These are phyloP conservation scores for Epinotia bilunana DNA, from an alignment of 2,888 invertebrate species.

Conservation along the genomic window DNA sequence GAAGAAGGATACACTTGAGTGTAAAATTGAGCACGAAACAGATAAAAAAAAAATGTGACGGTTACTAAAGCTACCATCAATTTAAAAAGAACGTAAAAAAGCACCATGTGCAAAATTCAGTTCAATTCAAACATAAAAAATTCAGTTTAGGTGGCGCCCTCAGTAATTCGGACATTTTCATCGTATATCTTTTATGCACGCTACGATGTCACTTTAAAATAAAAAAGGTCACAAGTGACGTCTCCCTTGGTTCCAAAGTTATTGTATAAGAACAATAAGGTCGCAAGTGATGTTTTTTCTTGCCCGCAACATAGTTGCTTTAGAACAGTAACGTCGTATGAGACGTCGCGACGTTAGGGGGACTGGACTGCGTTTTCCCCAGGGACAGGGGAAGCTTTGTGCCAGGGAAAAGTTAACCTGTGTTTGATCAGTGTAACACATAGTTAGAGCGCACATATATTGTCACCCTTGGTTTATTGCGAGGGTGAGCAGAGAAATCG, in stretches of 20 bases:
- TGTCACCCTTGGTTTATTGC: slow-evolving; percentile 25
- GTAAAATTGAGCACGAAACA: too few species aligned
- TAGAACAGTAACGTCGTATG: background rate
- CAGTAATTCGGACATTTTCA: background rate
- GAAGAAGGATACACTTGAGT: background rate
- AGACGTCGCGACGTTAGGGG: slow-evolving; percentile 5
- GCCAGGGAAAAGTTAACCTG: slow-evolving; percentile 43
- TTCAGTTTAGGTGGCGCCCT: background rate
- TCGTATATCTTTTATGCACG: slow-evolving; percentile 3
- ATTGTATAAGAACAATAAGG: slow-evolving; percentile 8
- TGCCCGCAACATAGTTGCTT: too few species aligned
- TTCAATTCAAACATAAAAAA: background rate
- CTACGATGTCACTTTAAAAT: background rate
- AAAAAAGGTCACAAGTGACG: background rate
- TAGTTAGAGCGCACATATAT: slow-evolving; percentile 31
- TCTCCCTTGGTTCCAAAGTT: too few species aligned
- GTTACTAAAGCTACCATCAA: too few species aligned
- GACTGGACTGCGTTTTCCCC: slow-evolving; percentile 26
- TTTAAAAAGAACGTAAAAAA: too few species aligned
- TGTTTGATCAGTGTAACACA: slow-evolving; percentile 37
- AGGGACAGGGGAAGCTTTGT: slow-evolving; percentile 35
- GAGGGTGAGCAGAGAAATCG: background rate
- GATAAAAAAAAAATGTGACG: too few species aligned
- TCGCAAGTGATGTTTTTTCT: background rate
- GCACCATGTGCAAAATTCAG: too few species aligned